Percentiles rank a stretch among this genome's conserved stretches.
Conservation (phyloP, 2,888 invertebrate genomes). For the Oligia latruncula region DNA sequence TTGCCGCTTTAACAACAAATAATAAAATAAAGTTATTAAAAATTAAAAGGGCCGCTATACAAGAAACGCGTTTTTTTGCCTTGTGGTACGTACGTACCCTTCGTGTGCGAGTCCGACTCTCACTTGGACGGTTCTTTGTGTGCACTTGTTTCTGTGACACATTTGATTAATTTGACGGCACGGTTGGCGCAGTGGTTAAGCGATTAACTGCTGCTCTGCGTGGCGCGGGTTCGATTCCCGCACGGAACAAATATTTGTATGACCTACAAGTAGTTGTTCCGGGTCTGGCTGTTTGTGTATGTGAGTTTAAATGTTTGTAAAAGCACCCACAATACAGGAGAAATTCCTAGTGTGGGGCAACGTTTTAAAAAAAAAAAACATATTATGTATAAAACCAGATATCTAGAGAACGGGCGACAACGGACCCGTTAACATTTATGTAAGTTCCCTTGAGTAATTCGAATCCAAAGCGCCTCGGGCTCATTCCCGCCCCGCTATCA, state of each 20-base stretch:
- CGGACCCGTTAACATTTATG: constrained; percentile 77
- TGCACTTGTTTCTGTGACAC: neutral
- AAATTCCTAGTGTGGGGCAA: no score
- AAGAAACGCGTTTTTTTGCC: neutral
- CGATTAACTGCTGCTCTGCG: no score
- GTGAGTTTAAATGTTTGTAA: no score
- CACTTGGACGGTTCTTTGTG: neutral
- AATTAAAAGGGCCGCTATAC: neutral
- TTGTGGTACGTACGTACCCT: neutral
- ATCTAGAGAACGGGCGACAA: constrained; percentile 63
- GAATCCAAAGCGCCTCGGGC: constrained; percentile 74
- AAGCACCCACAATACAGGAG: no score
- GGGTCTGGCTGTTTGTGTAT: no score
- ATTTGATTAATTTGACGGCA: no score
- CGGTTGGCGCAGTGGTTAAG: no score
- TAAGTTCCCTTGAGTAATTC: constrained; percentile 79
- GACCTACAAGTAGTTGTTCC: no score
- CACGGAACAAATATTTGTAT: no score
- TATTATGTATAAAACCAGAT: constrained; percentile 16
- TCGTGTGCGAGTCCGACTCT: neutral
- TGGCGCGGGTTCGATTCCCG: no score
- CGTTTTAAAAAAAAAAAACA: no score
- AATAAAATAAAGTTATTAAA: neutral
- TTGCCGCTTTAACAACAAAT: neutral
- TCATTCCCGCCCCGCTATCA: constrained; percentile 74